Evolutionary conservation across 1,140 invertebrate species (phyloP).

Genomic region (Drosophila miranda): DNA sequence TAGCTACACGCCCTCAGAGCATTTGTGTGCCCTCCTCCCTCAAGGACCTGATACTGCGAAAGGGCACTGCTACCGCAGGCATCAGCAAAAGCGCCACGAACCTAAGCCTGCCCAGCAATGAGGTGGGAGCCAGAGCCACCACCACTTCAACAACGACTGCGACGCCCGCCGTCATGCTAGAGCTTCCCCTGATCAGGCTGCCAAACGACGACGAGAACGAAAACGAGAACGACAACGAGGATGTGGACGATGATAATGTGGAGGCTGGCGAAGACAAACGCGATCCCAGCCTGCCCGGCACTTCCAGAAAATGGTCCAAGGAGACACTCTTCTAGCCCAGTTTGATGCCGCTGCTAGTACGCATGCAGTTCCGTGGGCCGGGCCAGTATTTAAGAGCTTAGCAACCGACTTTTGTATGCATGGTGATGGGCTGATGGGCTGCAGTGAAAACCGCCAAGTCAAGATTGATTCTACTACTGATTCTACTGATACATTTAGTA

Average conservation of each 20-base stretch:
- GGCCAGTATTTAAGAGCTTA: constrained; percentile 67
- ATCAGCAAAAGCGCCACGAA: constrained; percentile 67
- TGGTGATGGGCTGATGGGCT: constrained; percentile 3
- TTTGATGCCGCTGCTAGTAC: constrained; percentile 53
- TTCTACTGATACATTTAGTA: too few species aligned
- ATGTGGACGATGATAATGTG: background rate
- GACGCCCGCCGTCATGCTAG: constrained; percentile 72
- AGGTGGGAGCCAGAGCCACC: constrained; percentile 6
- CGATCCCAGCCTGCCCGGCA: constrained; percentile 79
- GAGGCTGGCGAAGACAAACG: constrained; percentile 30
- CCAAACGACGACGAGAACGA: constrained; percentile 52
- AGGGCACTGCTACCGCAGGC: constrained; percentile 24
- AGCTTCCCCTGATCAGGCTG: constrained; percentile 78
- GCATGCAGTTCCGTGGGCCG: constrained; percentile 50
- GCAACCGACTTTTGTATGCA: constrained; percentile 62
- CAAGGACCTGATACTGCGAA: constrained; percentile 74
- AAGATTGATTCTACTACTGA: background rate
- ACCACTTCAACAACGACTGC: constrained; percentile 17
- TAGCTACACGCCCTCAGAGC: constrained; percentile 65
- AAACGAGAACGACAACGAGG: constrained; percentile 12
- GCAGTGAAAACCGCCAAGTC: constrained; percentile 21
- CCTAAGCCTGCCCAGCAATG: constrained; percentile 43
- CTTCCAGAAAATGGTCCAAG: constrained; percentile 80
- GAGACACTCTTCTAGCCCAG: constrained; percentile 82
- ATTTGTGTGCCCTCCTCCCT: constrained; percentile 76